A percentile compares a stretch with the other conserved stretches of the same genome.
phyloP scores from a whole-genome alignment of 2,797 vertebrate species.

The Microhierax caerulescens region DNA sequence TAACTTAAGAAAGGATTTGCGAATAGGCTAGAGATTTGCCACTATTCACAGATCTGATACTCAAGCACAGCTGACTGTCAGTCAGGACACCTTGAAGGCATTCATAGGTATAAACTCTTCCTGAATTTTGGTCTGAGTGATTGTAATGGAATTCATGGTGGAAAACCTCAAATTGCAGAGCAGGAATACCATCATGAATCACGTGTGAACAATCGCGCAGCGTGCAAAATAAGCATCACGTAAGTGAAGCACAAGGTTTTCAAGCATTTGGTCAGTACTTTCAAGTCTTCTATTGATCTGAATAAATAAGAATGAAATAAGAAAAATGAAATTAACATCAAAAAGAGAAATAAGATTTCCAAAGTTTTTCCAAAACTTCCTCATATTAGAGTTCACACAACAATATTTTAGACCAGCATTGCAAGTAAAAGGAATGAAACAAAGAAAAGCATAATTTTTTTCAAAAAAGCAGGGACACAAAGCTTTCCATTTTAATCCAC shows the following conservation, averaged over 20 bases:
- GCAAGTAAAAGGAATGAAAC: background rate
- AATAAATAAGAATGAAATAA: background rate
- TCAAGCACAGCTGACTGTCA: background rate
- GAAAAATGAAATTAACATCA: background rate
- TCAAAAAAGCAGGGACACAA: fast-evolving
- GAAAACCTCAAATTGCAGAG: background rate
- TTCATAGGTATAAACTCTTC: background rate
- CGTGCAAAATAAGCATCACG: background rate
- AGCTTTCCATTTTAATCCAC: background rate
- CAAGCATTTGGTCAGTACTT: background rate
- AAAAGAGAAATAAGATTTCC: background rate
- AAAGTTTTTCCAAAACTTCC: background rate
- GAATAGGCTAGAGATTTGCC: background rate
- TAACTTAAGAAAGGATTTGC: background rate
- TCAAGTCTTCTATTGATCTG: background rate
- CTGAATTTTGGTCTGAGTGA: background rate
- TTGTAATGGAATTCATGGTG: background rate
- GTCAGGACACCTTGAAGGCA: background rate
- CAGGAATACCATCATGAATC: background rate
- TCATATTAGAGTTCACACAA: background rate
- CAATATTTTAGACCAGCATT: background rate
- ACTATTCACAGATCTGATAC: background rate
- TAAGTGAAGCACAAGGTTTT: background rate
- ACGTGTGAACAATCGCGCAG: background rate
- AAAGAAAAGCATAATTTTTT: background rate